These are phyloP conservation scores for Cromileptes altivelis DNA, from an alignment of 2,113 vertebrate genomes.

Conservation along the genomic window DNA sequence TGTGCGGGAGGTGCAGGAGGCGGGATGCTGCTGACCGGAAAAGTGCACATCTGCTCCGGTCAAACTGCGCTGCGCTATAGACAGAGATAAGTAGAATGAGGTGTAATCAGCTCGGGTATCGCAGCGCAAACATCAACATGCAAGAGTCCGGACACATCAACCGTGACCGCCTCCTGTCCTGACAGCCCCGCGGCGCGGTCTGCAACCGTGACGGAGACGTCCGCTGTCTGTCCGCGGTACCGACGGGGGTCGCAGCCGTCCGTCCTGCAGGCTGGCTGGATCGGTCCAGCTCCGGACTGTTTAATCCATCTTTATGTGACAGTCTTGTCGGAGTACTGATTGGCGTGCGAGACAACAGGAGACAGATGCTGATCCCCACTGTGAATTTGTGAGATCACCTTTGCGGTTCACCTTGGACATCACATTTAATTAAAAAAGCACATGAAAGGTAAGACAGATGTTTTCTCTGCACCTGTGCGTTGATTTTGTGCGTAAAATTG, in stretches of 20 bases:
- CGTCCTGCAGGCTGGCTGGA: constrained; percentile 41
- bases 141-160: constrained; percentile 31
- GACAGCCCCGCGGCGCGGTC: constrained; percentile 46
- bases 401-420: constrained; percentile 75
- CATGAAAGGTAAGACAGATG: constrained; percentile 63
- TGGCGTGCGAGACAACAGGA: not conserved
- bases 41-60: constrained; percentile 40
- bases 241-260: constrained; percentile 8
- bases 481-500: not conserved
- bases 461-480: constrained; percentile 8
- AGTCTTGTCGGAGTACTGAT: constrained; percentile 10
- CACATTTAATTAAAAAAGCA: constrained; percentile 4
- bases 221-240: constrained; percentile 40
- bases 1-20: constrained; percentile 44
- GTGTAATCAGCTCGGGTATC: not conserved
- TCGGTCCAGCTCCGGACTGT: not conserved
- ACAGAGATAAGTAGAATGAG: constrained; percentile 16
- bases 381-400: constrained; percentile 56
- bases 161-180: constrained; percentile 53
- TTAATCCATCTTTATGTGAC: constrained; percentile 11
- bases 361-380: constrained; percentile 13
- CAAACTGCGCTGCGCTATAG: constrained; percentile 17
- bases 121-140: constrained; percentile 28
- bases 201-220: constrained; percentile 47
- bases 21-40: constrained; percentile 26